Evolutionary conservation across 1,140 invertebrate genomes (phyloP), one percentile per base, ranked within the genome.

Genomic region (Nylanderia fulva): DNA sequence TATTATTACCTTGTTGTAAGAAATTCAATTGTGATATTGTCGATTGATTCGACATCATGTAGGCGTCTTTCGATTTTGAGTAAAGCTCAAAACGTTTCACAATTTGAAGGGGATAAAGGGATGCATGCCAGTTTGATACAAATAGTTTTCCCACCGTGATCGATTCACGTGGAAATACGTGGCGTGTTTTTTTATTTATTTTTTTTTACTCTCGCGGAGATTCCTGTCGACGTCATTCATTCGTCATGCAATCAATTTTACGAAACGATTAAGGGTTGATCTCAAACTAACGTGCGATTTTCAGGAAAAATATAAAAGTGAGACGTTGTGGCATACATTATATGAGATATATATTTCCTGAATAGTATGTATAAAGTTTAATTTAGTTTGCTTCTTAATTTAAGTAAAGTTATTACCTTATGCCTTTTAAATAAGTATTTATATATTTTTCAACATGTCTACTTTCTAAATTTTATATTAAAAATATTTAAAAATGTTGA

Each of bases 161-260:
- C 39, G 39, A 29, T 82, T 82, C 15, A 45, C 36, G 18, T 29
- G 11, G n/a, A 82, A 82, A 71, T 82, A 82, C 24, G 29, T 33
- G 64, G 36, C 77, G 36, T 39, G 36, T 71, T 39, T 18, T n/a
- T 82, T 82, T 71, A 72, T 64, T 84, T 29, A 29, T 66, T 77
- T 76, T 45, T 63, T 79, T 80, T 80, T 36, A 60, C 56, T 64
- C 36, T 18, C 61, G 27, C 1, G 39, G 74, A 58, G 18, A 79
- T 58, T 21, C 60, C 6, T 42, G 15, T 64, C 74, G 74, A 79
- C 45, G 74, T 63, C 45, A 84, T 84, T 66, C 75, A 75, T 84
- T 75, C 56, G 60, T 84, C 58, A 66, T 56, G 33, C 74, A 36
- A 79, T 66, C 36, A 45, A 79, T 79, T 84, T 8, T 84, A 64